Base-by-base conservation (phyloP, 2,888 invertebrate species). In the Hemicrepidius hirtus region DNA sequence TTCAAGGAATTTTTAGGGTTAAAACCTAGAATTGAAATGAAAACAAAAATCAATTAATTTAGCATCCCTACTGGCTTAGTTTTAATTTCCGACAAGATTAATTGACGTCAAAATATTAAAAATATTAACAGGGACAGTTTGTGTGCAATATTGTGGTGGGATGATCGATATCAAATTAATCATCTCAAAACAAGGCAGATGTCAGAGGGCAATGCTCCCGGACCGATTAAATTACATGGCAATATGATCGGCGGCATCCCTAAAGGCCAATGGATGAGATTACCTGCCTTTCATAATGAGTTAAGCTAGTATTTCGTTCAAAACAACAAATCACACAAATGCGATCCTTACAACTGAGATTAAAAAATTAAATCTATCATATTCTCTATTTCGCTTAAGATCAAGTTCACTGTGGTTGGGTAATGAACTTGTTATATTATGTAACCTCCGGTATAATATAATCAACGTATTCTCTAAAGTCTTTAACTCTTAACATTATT, bases 111-210 rank as follows among this genome's bases (percentile, higher is more conserved):
- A 44, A 18, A 18, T 13, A 5, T 32, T 24, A 24, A 24, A 44
- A 44, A 18, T 16, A 44, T 44, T 5, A 9, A 16, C 6, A 18
- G 0, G 1, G 44, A 44, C 44, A 18, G 7, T 44, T 44, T 44
- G 5, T 12, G 50, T 50, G 24, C 24, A 50, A 37, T n/a, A 37
- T 37, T 57, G 40, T 20, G 57, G 20, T 0, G 55, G n/a, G n/a
- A n/a, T 12, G 12, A 57, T 57, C 37, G 40, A 57, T 57, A 37
- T 57, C 57, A 57, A 57, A 57, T 57, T 57, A 57, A 57, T 57
- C 57, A 37, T 12, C 35, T 20, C 37, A 12, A 57, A 57, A 57
- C 37, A 57, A 57, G 20, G 20, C 18, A 18, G 57, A 37, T 37
- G 20, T 18, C 57, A 57, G 16, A 16, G 57, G 57, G 57, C 57